Conservation (phyloP, 1,140 invertebrate species). For the Cyclargus thomasi region DNA sequence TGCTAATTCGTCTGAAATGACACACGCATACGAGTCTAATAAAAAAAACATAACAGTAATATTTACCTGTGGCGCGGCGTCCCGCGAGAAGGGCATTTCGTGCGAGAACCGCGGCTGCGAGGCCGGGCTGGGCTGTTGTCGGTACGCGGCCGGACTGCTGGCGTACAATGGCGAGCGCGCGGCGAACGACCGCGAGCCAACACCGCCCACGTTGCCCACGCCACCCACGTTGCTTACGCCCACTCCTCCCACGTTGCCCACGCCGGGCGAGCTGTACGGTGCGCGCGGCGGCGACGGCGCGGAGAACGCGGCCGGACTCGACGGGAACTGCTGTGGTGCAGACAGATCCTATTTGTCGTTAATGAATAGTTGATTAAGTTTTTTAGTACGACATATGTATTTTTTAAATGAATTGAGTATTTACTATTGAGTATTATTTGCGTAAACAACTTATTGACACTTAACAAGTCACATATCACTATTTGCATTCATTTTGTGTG, state of each 20-base stretch:
- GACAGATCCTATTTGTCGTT: neutral
- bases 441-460: too few relatives aligned
- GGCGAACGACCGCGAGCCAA: slow-evolving; percentile 35
- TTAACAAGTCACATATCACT: too few relatives aligned
- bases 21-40: too few relatives aligned
- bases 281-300: slow-evolving; percentile 50
- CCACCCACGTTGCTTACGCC: slow-evolving; percentile 30
- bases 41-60: neutral
- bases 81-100: slow-evolving; percentile 30
- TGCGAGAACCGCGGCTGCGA: slow-evolving; percentile 41
- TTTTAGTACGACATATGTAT: neutral
- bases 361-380: neutral
- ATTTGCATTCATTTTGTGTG: too few relatives aligned
- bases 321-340: slow-evolving; percentile 40
- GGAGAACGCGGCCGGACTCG: slow-evolving; percentile 48
- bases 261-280: slow-evolving; percentile 40
- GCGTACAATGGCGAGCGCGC: slow-evolving; percentile 63
- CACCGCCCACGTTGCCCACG: slow-evolving; percentile 25
- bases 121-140: slow-evolving; percentile 45
- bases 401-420: too few relatives aligned
- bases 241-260: slow-evolving; percentile 26
- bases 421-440: too few relatives aligned
- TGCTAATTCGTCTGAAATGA: too few relatives aligned
- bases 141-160: slow-evolving; percentile 57
- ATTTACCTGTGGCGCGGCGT: slow-evolving; percentile 27